Conservation (phyloP, 2,797 vertebrate species). For the Myripristis murdjan region DNA sequence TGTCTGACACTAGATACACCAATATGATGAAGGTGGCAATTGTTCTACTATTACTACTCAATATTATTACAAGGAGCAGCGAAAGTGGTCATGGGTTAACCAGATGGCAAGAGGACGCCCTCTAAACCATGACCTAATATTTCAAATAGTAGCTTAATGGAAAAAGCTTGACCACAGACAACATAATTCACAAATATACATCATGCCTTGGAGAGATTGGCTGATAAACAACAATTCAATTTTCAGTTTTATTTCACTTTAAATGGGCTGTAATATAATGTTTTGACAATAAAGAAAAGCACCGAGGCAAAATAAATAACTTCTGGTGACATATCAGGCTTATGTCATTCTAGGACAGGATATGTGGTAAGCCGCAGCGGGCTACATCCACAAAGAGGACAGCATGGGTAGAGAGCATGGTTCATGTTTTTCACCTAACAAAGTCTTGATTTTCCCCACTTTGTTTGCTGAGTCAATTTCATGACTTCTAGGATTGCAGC, state of each 20-base stretch:
- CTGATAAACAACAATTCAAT: constrained; percentile 2
- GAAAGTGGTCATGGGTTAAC: constrained; percentile 47
- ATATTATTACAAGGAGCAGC: constrained; percentile 8
- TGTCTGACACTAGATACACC: no score
- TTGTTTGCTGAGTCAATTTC: constrained; percentile 61
- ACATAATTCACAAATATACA: constrained; percentile 5
- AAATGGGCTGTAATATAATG: constrained; percentile 3
- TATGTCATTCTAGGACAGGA: constrained; percentile 13
- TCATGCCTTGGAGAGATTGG: neutral
- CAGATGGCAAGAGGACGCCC: constrained; percentile 68
- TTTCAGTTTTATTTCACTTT: constrained; percentile 17
- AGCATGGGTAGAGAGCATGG: constrained; percentile 28
- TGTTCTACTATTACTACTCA: no score
- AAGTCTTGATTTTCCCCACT: constrained; percentile 63
- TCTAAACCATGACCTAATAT: constrained; percentile 73
- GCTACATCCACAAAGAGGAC: constrained; percentile 21
- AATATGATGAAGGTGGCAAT: neutral
- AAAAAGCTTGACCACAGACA: constrained; percentile 40
- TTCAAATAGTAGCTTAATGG: constrained; percentile 67
- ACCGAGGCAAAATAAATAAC: neutral
- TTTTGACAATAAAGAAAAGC: constrained; percentile 5
- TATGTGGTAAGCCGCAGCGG: neutral
- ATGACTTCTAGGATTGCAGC: constrained; percentile 64
- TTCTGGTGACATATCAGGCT: neutral
- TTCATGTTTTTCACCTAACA: constrained; percentile 26